Conservation (phyloP, 1,140 invertebrate species). For the Kradibia gibbosae region DNA sequence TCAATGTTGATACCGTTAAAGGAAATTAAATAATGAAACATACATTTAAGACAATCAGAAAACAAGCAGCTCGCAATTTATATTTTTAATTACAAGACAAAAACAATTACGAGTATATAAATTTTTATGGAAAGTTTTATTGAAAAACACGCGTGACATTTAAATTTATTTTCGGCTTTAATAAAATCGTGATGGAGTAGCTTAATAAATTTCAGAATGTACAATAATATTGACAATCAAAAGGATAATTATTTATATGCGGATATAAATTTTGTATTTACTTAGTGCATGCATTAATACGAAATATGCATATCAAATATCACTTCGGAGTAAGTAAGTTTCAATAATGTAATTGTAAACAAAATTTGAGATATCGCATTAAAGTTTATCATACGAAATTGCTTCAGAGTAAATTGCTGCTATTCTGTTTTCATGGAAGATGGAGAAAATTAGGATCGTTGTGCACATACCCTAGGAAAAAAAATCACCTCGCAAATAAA, state of each 20-base stretch:
- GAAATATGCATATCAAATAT: background rate
- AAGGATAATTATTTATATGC: too few relatives aligned
- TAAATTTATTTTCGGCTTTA: too few relatives aligned
- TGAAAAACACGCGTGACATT: too few relatives aligned
- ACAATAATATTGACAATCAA: too few relatives aligned
- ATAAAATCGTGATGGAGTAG: too few relatives aligned
- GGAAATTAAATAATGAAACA: background rate
- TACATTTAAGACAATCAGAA: background rate
- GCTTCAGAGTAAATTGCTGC: constrained; percentile 24
- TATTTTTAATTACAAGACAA: too few relatives aligned
- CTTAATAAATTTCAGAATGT: too few relatives aligned
- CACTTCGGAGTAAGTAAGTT: background rate
- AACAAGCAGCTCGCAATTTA: too few relatives aligned
- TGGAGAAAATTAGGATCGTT: constrained; percentile 6
- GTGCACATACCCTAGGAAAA: background rate
- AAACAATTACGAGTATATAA: too few relatives aligned
- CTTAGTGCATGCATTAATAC: too few relatives aligned
- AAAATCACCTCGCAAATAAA: constrained; percentile 35
- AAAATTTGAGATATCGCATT: constrained; percentile 26
- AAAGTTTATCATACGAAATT: constrained; percentile 18
- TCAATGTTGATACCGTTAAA: background rate
- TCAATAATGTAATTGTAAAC: background rate
- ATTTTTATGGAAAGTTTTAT: too few relatives aligned
- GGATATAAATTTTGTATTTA: too few relatives aligned
- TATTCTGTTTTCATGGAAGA: constrained; percentile 14